These are phyloP conservation scores for Prolemur simus DNA, from an alignment of 2,113 vertebrate genomes.

Conservation along the genomic window DNA sequence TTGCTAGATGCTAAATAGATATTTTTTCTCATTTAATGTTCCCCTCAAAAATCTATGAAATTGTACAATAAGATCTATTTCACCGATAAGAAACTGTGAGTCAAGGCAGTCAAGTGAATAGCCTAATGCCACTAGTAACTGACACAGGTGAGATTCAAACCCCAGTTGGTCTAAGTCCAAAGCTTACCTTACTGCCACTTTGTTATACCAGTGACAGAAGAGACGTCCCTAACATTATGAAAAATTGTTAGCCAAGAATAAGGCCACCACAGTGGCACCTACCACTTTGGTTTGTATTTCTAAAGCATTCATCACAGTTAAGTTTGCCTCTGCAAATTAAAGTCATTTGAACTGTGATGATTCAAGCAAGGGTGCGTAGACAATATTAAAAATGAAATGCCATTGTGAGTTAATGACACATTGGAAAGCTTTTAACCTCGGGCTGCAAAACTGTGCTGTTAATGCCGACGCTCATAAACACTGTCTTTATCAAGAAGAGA, in stretches of 20 bases:
- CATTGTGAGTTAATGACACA: constrained; percentile 75
- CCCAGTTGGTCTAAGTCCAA: neutral
- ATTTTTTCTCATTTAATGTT: neutral
- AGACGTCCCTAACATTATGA: neutral
- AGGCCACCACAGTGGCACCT: neutral
- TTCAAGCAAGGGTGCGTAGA: constrained; percentile 46
- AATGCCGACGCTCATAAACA: constrained; percentile 36
- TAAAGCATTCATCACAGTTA: constrained; percentile 7
- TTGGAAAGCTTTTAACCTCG: constrained; percentile 68
- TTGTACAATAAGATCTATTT: neutral
- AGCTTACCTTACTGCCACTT: neutral
- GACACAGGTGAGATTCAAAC: neutral
- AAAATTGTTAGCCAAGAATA: neutral
- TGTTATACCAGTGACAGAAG: neutral
- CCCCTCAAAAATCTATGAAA: neutral
- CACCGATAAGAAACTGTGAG: neutral
- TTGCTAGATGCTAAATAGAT: neutral
- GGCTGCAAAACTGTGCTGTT: constrained; percentile 26
- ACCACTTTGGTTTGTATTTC: neutral
- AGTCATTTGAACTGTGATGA: constrained; percentile 59
- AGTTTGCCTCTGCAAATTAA: constrained; percentile 61
- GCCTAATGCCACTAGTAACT: neutral
- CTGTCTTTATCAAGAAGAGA: constrained; percentile 2
- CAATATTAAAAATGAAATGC: constrained; percentile 77
- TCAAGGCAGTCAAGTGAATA: neutral